phyloP scores from a whole-genome alignment of 2,113 vertebrate species.

The Picathartes gymnocephalus region DNA sequence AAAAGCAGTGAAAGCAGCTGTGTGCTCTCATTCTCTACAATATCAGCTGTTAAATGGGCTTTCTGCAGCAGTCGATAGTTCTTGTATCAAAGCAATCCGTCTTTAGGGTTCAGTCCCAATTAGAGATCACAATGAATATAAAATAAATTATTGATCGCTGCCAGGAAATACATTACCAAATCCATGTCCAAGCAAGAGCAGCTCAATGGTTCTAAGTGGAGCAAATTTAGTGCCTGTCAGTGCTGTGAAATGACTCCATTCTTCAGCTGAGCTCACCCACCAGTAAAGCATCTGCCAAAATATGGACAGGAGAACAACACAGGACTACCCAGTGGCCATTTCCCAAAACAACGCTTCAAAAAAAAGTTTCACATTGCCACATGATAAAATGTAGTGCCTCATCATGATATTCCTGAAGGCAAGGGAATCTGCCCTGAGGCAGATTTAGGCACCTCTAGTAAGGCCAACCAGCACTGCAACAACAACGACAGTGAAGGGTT shows the following conservation, averaged over 20 bases:
- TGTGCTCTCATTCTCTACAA: not conserved
- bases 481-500: not conserved
- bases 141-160: constrained; percentile 54
- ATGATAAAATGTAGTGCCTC: not conserved
- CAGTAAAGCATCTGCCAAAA: not conserved
- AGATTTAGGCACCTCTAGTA: not conserved
- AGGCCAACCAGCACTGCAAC: not conserved
- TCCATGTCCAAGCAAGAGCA: constrained; percentile 11
- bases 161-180: constrained; percentile 40
- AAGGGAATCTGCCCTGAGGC: not conserved
- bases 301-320: not conserved
- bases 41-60: constrained; percentile 10
- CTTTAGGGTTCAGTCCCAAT: constrained; percentile 12
- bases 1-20: not conserved
- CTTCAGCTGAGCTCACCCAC: not conserved
- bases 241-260: not conserved
- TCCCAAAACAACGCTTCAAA: not conserved
- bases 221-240: not conserved
- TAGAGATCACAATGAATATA: constrained; percentile 54
- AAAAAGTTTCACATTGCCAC: not conserved
- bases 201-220: constrained; percentile 43
- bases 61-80: constrained; percentile 17
- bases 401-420: not conserved
- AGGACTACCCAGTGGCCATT: not conserved
- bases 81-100: not conserved